Base-by-base conservation (phyloP, 2,888 invertebrate genomes). In the Troides oblongomaculatus region DNA sequence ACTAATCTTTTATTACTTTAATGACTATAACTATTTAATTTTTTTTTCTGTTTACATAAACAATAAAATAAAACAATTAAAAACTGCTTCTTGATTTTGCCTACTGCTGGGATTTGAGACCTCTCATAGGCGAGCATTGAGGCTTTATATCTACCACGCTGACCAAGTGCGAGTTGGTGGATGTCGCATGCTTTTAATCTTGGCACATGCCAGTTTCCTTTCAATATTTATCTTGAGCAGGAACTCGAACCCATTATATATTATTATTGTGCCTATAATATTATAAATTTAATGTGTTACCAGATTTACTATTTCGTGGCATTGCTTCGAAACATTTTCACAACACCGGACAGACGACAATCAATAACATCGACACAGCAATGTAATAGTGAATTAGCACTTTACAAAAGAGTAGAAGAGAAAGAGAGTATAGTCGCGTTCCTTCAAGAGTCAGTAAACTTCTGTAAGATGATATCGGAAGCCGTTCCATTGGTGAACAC, bases 401-500 rank as follows among this genome's bases (percentile, higher is more conserved):
- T 92, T 62, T 88, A 90, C 76, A 94, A 94, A 76, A 89, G 94
- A 72, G 81, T 95, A 65, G 93, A 93, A 71, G 93, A 93, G 66
- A 94, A 94, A 81, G 94, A 94, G 73, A 93, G 88, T 72, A 90
- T 95, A 6, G 95, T 97, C 0, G 94, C 95, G 64, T 97, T 96
- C 81, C 90, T 97, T 0, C 94, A 95, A 87, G 96, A 94, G 76
- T 93, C 93, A 0, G 92, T 94, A 7, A 86, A 93, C 71, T 94
- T 94, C 77, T 86, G 93, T 64, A 82, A 84, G 39, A 85, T 86
- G 84, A 77, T 92, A 3, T 85, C 90, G 1, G 90, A 90, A 64
- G 91, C 93, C 0, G 87, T 93, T 56, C 93, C 93, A 1, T 30
- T 95, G n/a, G 94, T 97, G 71, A 95, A 95, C 74, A 93, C 95